These are phyloP conservation scores for Acanthis flammea DNA, from an alignment of 2,797 vertebrate genomes.

Conservation along the genomic window DNA sequence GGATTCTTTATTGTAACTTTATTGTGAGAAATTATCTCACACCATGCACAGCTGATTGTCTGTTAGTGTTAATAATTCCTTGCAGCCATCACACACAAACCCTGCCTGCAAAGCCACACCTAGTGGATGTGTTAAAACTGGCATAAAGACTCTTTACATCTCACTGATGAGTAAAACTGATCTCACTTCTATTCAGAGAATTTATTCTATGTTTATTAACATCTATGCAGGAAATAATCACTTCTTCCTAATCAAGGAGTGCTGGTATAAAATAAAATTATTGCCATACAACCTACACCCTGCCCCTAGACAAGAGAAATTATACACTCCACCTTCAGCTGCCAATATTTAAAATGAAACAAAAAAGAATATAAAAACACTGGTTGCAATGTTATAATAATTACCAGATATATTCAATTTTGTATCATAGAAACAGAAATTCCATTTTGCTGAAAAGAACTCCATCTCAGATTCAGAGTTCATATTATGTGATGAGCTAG, in stretches of 20 bases:
- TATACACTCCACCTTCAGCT: neutral
- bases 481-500: slow-evolving; percentile 54
- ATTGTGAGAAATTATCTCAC: neutral
- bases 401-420: slow-evolving; percentile 3
- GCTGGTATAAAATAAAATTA: neutral
- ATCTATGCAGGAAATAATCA: neutral
- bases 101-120: neutral
- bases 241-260: neutral
- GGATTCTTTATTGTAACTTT: neutral
- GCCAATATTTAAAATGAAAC: slow-evolving; percentile 6
- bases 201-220: neutral
- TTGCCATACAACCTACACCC: neutral
- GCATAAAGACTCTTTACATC: neutral
- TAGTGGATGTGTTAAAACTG: neutral
- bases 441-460: slow-evolving; percentile 61
- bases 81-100: neutral
- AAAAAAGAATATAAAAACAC: neutral
- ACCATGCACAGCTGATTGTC: neutral
- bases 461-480: slow-evolving; percentile 66
- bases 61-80: neutral
- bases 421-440: slow-evolving; percentile 15
- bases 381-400: neutral
- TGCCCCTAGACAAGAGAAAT: neutral
- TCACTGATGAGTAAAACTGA: neutral
- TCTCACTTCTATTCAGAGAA: neutral